Evolutionary conservation across 2,888 invertebrate species (phyloP), one percentile per base, ranked within the genome.

Genomic region (Chymomyza fuscimana): DNA sequence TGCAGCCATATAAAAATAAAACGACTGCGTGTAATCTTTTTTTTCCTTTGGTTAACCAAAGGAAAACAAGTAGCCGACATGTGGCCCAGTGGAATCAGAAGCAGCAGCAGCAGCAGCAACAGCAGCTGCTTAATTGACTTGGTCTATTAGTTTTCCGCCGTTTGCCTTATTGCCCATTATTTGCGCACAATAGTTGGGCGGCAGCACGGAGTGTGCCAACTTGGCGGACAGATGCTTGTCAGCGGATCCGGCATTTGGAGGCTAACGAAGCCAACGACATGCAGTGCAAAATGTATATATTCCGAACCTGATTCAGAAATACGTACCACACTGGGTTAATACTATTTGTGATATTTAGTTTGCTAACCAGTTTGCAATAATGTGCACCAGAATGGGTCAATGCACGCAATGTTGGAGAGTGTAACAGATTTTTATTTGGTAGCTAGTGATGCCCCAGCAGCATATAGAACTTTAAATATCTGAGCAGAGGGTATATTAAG

Each of bases 91-190:
- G 12, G 40, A 46, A 4, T 32, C 32, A 32, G 32, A 5, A 5
- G 32, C 32, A 9, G 32, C 32, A 32, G 32, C 32, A 9, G 32
- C 32, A 32, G 25, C 25, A 25, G 19, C 19, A 64, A 69, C 70
- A 65, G 70, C 83, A 81, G 81, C 75, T 77, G 74, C 65, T 77
- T 83, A 83, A 83, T 83, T 83, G 78, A 86, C 80, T 83, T 83
- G 83, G 66, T 74, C 86, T 83, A 81, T 83, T 83, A 81, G 81
- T 83, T 86, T 22, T 58, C 29, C 22, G 54, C 22, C 54, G 16
- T 36, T 73, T 71, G 63, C 25, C 40, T 29, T 32, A 29, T 50
- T 69, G 60, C 54, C 29, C 22, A 29, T 52, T 63, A 63, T 29
- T 32, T 52, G 62, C 36, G 29, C 51, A 29, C 68, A 64, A 40